Evolutionary conservation across 2,888 invertebrate genomes (phyloP), one percentile per base, ranked within the genome.

Genomic region (Cephus sareptanus): DNA sequence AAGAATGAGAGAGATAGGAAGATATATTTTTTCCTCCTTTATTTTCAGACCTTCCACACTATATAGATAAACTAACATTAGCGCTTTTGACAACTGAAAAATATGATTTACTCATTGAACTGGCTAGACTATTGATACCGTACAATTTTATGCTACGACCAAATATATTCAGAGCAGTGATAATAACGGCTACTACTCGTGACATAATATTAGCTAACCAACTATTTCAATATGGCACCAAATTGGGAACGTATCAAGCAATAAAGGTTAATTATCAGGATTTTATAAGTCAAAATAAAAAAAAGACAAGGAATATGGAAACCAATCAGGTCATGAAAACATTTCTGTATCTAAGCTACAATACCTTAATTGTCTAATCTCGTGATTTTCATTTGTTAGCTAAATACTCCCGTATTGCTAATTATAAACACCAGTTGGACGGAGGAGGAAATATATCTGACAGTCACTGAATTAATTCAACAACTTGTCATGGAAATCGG

Each of bases 371-470:
- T 23, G 40, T 76, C 69, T 31, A 37, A 74, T 23, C 37, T 69
- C 56, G 68, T 34, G 34, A 77, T 75, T 77, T 77, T 77, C 31
- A 11, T 76, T 12, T 74, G 75, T 75, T 33, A 82, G 80, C 76
- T 83, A 68, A 80, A 56, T 30, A 78, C 79, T 33, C 11, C 70
- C 15, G 81, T 77, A 34, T 77, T 81, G 34, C 68, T 89, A 30
- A 83, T 85, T 23, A 78, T 90, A 70, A 85, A 88, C 76, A 76
- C 70, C 4, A 81, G 87, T 77, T 88, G 82, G 83, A 82, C 85
- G 1, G 84, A 86, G 69, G 89, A 88, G 79, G 90, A 90, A 82
- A 83, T 89, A 70, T 88, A 85, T 78, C 80, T 90, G 30, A 79
- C 80, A 40, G 70, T 88, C 34, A 69, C 81, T 31, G 83, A 85